phyloP scores from a whole-genome alignment of 1,140 invertebrate genomes.

The Leptinotarsa texana region DNA sequence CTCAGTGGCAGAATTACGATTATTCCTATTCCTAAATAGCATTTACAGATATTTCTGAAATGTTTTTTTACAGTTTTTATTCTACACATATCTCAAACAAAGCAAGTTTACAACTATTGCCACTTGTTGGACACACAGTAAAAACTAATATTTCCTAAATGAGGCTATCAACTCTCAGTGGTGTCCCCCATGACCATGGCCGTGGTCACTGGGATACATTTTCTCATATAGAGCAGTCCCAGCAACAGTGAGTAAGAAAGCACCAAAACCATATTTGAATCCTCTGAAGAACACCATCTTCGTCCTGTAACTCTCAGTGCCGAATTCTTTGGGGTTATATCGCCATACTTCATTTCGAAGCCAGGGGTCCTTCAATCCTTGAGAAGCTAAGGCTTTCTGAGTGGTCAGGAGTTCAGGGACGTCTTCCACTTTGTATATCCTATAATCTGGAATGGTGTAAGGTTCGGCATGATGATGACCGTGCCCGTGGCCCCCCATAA shows the following conservation, averaged over 20 bases:
- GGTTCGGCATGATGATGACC: constrained; percentile 57
- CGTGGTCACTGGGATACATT: constrained; percentile 57
- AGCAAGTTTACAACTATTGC: no score
- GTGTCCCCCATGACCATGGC: constrained; percentile 53
- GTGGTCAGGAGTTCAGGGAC: constrained; percentile 65
- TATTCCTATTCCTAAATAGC: no score
- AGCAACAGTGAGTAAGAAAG: constrained; percentile 67
- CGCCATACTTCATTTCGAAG: constrained; percentile 83
- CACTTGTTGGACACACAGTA: no score
- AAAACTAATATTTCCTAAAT: no score
- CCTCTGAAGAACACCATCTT: constrained; percentile 62
- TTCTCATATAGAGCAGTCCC: constrained; percentile 59
- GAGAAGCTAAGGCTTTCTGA: constrained; percentile 64
- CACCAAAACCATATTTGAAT: constrained; percentile 64
- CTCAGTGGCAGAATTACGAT: no score
- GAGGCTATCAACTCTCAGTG: constrained; percentile 5
- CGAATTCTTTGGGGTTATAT: constrained; percentile 62
- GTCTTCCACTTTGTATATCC: constrained; percentile 73
- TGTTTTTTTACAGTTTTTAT: no score
- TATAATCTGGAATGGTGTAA: constrained; percentile 69
- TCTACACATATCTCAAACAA: no score
- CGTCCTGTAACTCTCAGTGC: constrained; percentile 52
- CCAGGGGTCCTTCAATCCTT: constrained; percentile 83
- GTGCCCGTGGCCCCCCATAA: constrained; percentile 60
- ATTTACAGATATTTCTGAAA: no score